Percentiles rank a stretch among this genome's conserved stretches.
Conservation (phyloP, 1,140 invertebrate species). For the Drosophila arawakana region DNA sequence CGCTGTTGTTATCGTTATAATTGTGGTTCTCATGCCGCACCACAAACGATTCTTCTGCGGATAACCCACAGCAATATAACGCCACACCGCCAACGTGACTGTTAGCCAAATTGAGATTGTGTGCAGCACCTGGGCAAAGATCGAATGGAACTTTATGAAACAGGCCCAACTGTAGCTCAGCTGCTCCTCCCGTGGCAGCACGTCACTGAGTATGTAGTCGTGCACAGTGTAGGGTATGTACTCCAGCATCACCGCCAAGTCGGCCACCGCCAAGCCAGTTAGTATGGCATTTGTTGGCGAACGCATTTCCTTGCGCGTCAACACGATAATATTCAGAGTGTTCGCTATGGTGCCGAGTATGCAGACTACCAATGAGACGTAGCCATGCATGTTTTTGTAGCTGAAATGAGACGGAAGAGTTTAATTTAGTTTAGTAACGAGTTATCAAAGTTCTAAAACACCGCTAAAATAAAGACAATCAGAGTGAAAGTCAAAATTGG, state of each 20-base stretch:
- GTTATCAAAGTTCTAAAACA: no score
- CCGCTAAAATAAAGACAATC: no score
- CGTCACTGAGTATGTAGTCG: conserved; percentile 87
- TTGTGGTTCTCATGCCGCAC: conserved; percentile 90
- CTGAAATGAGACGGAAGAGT: conserved; percentile 28
- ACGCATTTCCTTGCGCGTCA: conserved; percentile 94
- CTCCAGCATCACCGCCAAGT: conserved; percentile 96
- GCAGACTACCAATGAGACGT: conserved; percentile 88
- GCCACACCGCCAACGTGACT: conserved; percentile 95
- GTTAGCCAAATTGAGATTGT: conserved; percentile 97
- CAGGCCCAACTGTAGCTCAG: conserved; percentile 91
- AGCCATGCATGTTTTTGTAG: conserved; percentile 75
- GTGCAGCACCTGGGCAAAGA: conserved; percentile 94
- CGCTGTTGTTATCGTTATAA: conserved; percentile 90
- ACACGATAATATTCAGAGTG: conserved; percentile 95
- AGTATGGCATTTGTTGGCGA: conserved; percentile 93
- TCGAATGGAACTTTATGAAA: conserved; percentile 92
- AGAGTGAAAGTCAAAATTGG: no score
- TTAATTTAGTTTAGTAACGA: background rate
- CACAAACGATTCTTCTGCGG: conserved; percentile 91
- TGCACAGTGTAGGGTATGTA: conserved; percentile 95
- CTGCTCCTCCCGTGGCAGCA: conserved; percentile 66
- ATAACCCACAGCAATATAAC: conserved; percentile 94
- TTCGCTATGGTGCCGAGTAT: conserved; percentile 97
- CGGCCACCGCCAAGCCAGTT: conserved; percentile 95